These are phyloP conservation scores for Dusona sp. DNA, from an alignment of 2,888 invertebrate species.

Conservation along the genomic window DNA sequence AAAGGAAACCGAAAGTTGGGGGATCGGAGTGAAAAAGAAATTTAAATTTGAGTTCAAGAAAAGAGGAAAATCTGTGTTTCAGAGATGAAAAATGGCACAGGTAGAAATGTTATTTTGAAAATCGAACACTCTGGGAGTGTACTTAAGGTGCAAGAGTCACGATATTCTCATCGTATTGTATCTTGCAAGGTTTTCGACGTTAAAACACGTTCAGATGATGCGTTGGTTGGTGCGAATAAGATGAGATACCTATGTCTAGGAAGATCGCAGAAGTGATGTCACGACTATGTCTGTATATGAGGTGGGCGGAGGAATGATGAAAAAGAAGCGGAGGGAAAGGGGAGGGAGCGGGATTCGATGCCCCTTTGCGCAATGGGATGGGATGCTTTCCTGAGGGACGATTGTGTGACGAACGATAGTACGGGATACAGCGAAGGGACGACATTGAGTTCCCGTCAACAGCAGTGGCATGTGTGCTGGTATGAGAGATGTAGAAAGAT, in stretches of 20 bases:
- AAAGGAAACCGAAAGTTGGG: constrained; percentile 65
- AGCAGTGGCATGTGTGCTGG: constrained; percentile 57
- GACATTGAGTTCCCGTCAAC: constrained; percentile 74
- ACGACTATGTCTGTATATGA: constrained; percentile 41
- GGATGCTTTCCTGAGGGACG: constrained; percentile 67
- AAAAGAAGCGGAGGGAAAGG: constrained; percentile 48
- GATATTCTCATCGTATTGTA: constrained; percentile 20
- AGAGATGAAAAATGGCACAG: constrained; percentile 2
- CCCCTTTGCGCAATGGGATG: constrained; percentile 25
- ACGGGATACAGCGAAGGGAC: constrained; percentile 36
- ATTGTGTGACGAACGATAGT: constrained; percentile 69
- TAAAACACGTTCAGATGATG: constrained; percentile 1
- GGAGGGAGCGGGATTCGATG: constrained; percentile 33
- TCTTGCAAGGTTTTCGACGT: constrained; percentile 13
- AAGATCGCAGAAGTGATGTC: constrained; percentile 21
- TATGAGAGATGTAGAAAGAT: constrained; percentile 51
- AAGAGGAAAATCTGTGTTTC: constrained; percentile 7
- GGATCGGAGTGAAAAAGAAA: constrained; percentile 40
- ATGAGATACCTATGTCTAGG: constrained; percentile 14
- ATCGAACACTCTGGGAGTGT: constrained; percentile 72
- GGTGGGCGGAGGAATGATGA: constrained; percentile 58
- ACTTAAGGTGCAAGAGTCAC: neutral
- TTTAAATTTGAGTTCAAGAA: constrained; percentile 18
- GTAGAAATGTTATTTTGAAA: constrained; percentile 79
- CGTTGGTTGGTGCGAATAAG: constrained; percentile 43